A percentile compares a stretch with the other conserved stretches of the same genome.
Evolutionary conservation across 2,113 vertebrate genomes (phyloP).

Genomic region (Seriola dumerili): DNA sequence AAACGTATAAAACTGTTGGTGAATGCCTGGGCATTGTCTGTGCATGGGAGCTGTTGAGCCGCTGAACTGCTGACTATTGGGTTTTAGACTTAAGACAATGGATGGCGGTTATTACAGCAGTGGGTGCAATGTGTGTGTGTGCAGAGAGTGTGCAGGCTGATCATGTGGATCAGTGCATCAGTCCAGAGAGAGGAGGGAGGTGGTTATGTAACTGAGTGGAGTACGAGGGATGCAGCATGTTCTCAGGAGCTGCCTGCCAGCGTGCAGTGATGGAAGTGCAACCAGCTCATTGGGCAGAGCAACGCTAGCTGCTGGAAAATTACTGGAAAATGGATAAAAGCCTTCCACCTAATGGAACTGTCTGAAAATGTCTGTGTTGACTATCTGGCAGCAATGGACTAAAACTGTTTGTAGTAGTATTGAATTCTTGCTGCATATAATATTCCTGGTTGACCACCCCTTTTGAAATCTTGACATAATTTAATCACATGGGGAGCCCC

Average conservation of each 20-base stretch:
- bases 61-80: slow-evolving; percentile 42
- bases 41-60: slow-evolving; percentile 1
- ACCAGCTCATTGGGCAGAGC: background rate
- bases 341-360: background rate
- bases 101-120: background rate
- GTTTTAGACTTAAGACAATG: slow-evolving; percentile 43
- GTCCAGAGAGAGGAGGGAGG: background rate
- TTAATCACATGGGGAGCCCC: too few species aligned
- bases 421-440: background rate
- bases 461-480: too few species aligned
- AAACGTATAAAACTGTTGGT: background rate
- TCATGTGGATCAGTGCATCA: slow-evolving; percentile 23
- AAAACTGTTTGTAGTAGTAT: background rate
- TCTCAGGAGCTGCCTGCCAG: background rate
- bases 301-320: too few species aligned
- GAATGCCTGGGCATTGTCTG: background rate
- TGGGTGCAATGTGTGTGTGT: background rate
- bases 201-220: slow-evolving; percentile 51
- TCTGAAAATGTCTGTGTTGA: background rate
- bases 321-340: background rate
- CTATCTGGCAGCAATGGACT: too few species aligned
- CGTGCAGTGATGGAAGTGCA: background rate
- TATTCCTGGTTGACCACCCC: background rate
- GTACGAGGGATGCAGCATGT: slow-evolving; percentile 45
- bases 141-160: background rate